phyloP scores from a whole-genome alignment of 2,888 invertebrate species.

The Drosophila suboccidentalis region DNA sequence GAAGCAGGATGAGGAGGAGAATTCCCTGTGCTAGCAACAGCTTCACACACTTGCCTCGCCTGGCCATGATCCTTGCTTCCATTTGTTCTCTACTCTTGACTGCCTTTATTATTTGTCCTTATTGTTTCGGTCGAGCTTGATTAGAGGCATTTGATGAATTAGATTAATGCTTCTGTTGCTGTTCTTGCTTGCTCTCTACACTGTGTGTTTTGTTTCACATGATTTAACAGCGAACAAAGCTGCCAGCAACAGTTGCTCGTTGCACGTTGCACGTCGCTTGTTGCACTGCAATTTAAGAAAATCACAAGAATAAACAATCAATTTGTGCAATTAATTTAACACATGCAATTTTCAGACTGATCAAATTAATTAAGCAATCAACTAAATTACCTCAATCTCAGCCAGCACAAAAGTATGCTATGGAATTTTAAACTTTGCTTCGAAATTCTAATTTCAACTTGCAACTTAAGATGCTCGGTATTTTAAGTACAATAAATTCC shows the following conservation, averaged over 20 bases:
- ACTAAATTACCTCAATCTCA: slow-evolving; percentile 9
- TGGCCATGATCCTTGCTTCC: slow-evolving; percentile 50
- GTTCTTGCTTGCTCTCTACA: slow-evolving; percentile 6
- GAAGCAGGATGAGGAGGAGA: slow-evolving; percentile 27
- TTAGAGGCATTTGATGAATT: slow-evolving; percentile 68
- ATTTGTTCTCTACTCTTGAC: slow-evolving; percentile 22
- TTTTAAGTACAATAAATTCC: not conserved
- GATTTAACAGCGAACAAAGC: slow-evolving; percentile 32
- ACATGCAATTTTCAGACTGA: slow-evolving; percentile 10
- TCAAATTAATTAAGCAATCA: slow-evolving; percentile 28
- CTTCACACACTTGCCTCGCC: slow-evolving; percentile 31
- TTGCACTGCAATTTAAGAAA: slow-evolving; percentile 32
- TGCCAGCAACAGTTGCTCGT: slow-evolving; percentile 11
- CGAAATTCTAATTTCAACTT: not conserved
- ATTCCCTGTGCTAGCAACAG: slow-evolving; percentile 31
- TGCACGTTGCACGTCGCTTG: slow-evolving; percentile 3
- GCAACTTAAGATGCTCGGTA: not conserved
- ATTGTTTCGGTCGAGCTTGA: slow-evolving; percentile 55
- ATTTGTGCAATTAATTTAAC: slow-evolving; percentile 52
- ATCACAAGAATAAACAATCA: slow-evolving; percentile 46
- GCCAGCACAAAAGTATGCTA: slow-evolving; percentile 15
- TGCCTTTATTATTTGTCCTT: slow-evolving; percentile 59
- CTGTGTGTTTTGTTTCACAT: slow-evolving; percentile 36
- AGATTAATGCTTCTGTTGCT: slow-evolving; percentile 42
- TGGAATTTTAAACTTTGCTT: not conserved